Conservation (phyloP, 2,113 vertebrate genomes). For the Crotalus horridus region DNA sequence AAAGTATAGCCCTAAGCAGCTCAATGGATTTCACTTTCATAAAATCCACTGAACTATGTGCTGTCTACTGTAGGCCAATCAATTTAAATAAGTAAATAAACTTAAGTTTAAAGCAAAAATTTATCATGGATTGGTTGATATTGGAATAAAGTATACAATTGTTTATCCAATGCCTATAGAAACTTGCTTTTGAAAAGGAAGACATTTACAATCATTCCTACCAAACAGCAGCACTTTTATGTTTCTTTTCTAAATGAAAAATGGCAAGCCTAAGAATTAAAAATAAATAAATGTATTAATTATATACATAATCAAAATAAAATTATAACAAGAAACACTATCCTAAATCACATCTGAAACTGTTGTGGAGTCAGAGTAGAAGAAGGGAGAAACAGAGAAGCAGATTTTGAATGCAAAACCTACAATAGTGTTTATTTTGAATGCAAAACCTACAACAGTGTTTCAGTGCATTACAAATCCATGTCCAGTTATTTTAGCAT, state of each 20-base stretch:
- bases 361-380: not conserved
- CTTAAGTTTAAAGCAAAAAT: slow-evolving; percentile 13
- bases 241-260: not conserved
- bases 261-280: not conserved
- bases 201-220: not conserved
- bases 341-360: not conserved
- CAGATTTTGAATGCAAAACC: not conserved
- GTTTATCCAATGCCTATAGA: not conserved
- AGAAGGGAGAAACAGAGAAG: not conserved
- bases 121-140: slow-evolving; percentile 31
- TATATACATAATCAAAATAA: not conserved
- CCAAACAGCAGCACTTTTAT: not conserved
- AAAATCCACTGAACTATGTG: not conserved
- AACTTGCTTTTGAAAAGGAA: not conserved
- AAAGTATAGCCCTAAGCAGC: slow-evolving; percentile 16
- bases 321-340: not conserved
- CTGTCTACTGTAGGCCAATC: not conserved
- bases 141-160: slow-evolving; percentile 12
- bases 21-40: not conserved
- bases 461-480: not conserved
- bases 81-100: not conserved
- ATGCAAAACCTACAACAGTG: not conserved
- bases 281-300: not conserved
- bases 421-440: not conserved
- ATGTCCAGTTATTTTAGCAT: not conserved